Base-by-base conservation (phyloP, 2,113 vertebrate species). In the Xenopus borealis region DNA sequence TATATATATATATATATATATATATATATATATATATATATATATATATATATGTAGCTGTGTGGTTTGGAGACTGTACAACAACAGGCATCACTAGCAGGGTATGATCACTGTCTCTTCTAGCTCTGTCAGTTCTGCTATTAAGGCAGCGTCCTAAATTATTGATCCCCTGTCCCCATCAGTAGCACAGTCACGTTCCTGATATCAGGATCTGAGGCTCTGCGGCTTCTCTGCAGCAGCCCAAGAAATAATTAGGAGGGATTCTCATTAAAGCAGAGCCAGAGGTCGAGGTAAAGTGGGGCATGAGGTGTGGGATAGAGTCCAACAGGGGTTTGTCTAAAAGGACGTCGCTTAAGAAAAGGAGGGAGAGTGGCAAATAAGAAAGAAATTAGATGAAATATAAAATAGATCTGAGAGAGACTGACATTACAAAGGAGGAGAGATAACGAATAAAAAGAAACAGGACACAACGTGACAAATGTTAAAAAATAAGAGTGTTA, bases 221-320 rank as follows among this genome's bases (percentile, higher is more conserved):
- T 89, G 91, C 92, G 69, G 92, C 92, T 93, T 93, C 91, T 89
- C 82, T 84, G 92, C 93, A 92, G 90, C 92, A 94, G 93, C 94
- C 95, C 92, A 93, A 90, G 94, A 94, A 95, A 98, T 97, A 96
- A 98, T 98, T 96, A 98, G 94, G 91, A 96, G 94, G 88, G 92
- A 92, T 95, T 96, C 94, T 98, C 95, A 98, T 98, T 98, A 98
- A 94, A 92, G 90, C 79, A 87, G 90, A 94, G 93, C 91, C 73
- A 75, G 66, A 75, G 73, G 73, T 75, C 69, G 92, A 70, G 66
- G 52, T 44, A 77, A 61, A 70, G 88, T 89, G 88, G 85, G 88
- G 83, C 84, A 64, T 33, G 81, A 79, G 81, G 71, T 74, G 14
- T 73, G 80, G 52, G 62, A 64, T 64, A 77, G 62, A 77, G 74